A percentile compares a stretch with the other conserved stretches of the same genome.
phyloP scores from a whole-genome alignment of 2,888 invertebrate species.

The Amaurobius ferox region DNA sequence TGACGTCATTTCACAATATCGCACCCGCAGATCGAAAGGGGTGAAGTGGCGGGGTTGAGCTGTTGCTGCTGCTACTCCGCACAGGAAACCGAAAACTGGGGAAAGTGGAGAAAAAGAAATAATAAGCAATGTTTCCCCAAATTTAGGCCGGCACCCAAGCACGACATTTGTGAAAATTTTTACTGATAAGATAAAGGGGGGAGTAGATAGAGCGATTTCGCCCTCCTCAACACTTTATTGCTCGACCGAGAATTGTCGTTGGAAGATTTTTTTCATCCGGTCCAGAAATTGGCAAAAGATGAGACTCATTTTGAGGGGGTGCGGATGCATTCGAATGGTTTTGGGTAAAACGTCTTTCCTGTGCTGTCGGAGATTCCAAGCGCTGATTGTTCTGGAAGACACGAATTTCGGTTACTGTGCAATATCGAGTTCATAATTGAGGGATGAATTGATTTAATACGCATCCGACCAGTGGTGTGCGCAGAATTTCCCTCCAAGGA shows the following conservation, averaged over 20 bases:
- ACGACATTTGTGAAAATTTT: constrained; percentile 1
- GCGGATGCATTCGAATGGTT: background rate
- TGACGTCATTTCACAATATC: constrained; percentile 41
- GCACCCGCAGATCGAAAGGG: constrained; percentile 43
- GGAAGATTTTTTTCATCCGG: background rate
- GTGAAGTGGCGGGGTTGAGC: background rate
- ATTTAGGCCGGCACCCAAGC: background rate
- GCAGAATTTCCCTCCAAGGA: too few relatives aligned
- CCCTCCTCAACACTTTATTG: constrained; percentile 10
- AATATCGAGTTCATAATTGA: too few relatives aligned
- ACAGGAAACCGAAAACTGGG: constrained; percentile 20
- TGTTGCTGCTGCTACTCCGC: background rate
- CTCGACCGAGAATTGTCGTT: background rate
- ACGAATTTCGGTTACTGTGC: too few relatives aligned
- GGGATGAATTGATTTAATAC: too few relatives aligned
- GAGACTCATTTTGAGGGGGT: constrained; percentile 15
- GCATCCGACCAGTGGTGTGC: too few relatives aligned
- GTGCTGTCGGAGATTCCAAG: too few relatives aligned
- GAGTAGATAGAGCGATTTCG: background rate
- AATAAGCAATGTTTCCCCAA: background rate
- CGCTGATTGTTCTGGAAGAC: too few relatives aligned
- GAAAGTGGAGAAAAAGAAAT: background rate
- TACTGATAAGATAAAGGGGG: background rate
- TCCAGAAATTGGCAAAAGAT: background rate
- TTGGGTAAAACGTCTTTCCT: background rate